Percentiles rank a stretch among this genome's conserved stretches.
These are phyloP conservation scores for Liparis tanakae DNA, from an alignment of 2,797 vertebrate genomes.

Conservation along the genomic window DNA sequence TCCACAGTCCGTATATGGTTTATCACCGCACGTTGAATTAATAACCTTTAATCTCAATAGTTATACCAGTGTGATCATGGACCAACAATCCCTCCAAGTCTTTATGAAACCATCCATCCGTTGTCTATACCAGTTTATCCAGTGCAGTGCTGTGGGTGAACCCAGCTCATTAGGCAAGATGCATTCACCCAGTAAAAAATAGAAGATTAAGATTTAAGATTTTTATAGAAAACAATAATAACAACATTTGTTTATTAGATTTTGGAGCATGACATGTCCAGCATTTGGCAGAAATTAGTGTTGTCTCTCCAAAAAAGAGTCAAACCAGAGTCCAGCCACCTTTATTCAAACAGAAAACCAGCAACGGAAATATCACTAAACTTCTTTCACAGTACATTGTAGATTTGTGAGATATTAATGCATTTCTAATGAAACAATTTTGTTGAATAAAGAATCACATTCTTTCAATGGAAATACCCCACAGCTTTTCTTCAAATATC, in stretches of 20 bases:
- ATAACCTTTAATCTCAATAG: slow-evolving; percentile 23
- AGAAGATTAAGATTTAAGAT: not conserved
- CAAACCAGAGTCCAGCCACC: not conserved
- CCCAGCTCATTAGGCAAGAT: not conserved
- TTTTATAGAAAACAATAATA: slow-evolving; percentile 4
- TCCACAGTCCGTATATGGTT: slow-evolving; percentile 31
- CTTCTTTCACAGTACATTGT: not conserved
- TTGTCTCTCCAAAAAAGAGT: not conserved
- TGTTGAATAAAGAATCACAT: slow-evolving; percentile 48
- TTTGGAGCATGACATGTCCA: slow-evolving; percentile 23
- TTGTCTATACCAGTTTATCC: slow-evolving; percentile 5
- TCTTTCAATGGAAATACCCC: slow-evolving; percentile 28
- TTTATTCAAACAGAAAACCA: slow-evolving; percentile 4
- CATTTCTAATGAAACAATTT: slow-evolving; percentile 50
- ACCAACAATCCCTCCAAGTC: slow-evolving; percentile 10
- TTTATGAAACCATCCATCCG: slow-evolving; percentile 5
- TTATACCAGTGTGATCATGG: slow-evolving; percentile 22
- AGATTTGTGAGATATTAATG: slow-evolving; percentile 44
- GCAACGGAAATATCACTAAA: not conserved
- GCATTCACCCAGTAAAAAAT: not conserved
- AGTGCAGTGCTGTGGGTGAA: not conserved
- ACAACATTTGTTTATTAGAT: not conserved
- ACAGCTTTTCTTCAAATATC: slow-evolving; percentile 40
- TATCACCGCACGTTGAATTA: slow-evolving; percentile 28
- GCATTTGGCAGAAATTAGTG: not conserved